Conservation (phyloP, 2,113 vertebrate species). For the Hoplias malabaricus region DNA sequence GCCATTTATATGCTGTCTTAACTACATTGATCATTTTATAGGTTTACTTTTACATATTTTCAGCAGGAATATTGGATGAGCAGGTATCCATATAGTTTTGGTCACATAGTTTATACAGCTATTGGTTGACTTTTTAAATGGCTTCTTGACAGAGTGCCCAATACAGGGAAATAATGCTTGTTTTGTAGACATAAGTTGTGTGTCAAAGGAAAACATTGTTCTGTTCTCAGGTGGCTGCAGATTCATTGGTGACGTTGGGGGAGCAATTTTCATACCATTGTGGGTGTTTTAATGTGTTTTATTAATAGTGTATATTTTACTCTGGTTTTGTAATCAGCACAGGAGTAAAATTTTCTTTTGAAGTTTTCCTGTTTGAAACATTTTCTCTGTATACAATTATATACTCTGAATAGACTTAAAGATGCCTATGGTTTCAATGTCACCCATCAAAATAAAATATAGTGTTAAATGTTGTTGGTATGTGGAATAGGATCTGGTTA, state of each 20-base stretch:
- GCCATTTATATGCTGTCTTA: too few relatives aligned
- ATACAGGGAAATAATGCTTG: neutral
- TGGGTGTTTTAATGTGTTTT: neutral
- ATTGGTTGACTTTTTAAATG: neutral
- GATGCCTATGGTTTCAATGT: neutral
- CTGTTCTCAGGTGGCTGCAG: constrained; percentile 37
- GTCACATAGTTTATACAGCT: too few relatives aligned
- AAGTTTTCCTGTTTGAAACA: neutral
- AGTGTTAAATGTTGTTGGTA: neutral
- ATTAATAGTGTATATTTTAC: neutral
- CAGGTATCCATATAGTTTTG: too few relatives aligned
- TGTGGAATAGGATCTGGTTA: constrained; percentile 15
- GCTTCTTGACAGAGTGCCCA: neutral
- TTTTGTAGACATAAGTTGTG: neutral
- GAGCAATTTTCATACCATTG: neutral
- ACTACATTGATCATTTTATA: too few relatives aligned
- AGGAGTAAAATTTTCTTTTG: neutral
- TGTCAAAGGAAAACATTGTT: constrained; percentile 23
- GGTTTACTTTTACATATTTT: too few relatives aligned
- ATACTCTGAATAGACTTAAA: too few relatives aligned
- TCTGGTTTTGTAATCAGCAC: neutral
- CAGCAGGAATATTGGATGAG: too few relatives aligned
- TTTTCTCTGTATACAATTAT: too few relatives aligned
- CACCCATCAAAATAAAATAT: neutral
- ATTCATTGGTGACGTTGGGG: constrained; percentile 21